These are phyloP conservation scores for Dipodomys ordii DNA, from an alignment of 2,113 vertebrate genomes.

Conservation along the genomic window DNA sequence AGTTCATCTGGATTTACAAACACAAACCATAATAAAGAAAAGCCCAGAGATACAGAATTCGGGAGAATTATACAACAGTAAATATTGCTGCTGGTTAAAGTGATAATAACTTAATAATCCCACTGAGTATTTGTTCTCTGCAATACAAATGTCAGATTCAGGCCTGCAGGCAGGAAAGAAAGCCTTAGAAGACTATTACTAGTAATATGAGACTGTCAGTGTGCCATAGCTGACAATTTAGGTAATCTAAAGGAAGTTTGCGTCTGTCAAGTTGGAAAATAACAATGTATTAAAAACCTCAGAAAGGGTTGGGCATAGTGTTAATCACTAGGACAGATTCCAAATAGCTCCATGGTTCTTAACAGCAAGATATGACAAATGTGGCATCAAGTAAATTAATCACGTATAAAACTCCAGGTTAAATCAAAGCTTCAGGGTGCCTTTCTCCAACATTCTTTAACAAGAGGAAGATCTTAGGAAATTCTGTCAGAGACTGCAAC, in stretches of 20 bases:
- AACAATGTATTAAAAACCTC: background rate
- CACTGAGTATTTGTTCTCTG: background rate
- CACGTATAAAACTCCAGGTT: background rate
- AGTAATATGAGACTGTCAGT: background rate
- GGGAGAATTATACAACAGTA: background rate
- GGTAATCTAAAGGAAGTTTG: background rate
- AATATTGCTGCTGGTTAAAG: background rate
- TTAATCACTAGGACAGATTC: background rate
- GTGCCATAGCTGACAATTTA: background rate
- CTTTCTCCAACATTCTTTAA: background rate
- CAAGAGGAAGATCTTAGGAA: background rate
- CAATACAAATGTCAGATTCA: background rate
- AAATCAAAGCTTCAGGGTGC: background rate
- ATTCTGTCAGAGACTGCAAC: background rate
- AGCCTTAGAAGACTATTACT: no score
- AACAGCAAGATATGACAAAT: background rate
- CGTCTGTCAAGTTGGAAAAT: background rate
- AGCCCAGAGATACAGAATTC: background rate
- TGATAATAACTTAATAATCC: background rate
- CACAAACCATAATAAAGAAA: background rate
- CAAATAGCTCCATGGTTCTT: constrained; percentile 14
- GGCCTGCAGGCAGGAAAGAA: background rate
- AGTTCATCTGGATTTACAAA: constrained; percentile 43
- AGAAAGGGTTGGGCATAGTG: background rate
- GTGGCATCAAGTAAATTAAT: background rate